Base-by-base conservation (phyloP, 92 coral and sea anemone species). In the Phenganax subtilis region DNA sequence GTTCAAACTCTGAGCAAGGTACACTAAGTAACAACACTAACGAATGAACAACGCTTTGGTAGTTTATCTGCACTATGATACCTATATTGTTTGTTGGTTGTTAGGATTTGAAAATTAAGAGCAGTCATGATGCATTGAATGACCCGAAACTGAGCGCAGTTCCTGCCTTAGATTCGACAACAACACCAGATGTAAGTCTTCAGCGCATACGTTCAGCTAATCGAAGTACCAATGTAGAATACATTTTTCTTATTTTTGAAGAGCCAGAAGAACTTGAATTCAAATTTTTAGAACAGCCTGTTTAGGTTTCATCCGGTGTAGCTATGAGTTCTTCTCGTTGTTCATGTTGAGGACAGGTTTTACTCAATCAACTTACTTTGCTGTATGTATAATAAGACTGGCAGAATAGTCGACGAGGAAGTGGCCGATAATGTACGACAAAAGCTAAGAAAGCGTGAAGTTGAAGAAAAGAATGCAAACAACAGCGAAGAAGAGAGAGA, bases 121-220 rank as follows among this genome's bases (percentile, higher is more conserved):
- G 98, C 87, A 92, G 97, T 25, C 98, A 94, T 62, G 98, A 94
- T 63, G 83, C 88, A 9, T 77, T 94, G 20, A 88, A 90, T 81
- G 98, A 94, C 80, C 98, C 98, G 20, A 87, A 87, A 47, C 85
- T 94, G 53, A 94, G 98, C 47, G 77, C 93, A 69, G 87, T 92
- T 44, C 88, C 91, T 20, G 91, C 91, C 12, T 85, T 88, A 17
- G 77, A 66, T 15, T 31, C 82, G 15, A 75, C 29, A 2, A 0
- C 66, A 17, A 74, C 51, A 37, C 59, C 71, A 16, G 60, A 79
- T 84, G 91, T 90, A 76, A 85, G 70, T 31, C 55, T 5, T 63
- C 56, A 54, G 20, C 28, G 9, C 28, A 71, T 1, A 20, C 47
- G 1, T 7, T 12, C 14, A n/a, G 63, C 63, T 57, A 37, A 5